Evolutionary conservation across 1,140 invertebrate species (phyloP), one percentile per base, ranked within the genome.

Genomic region (Xylocopa sonorina): DNA sequence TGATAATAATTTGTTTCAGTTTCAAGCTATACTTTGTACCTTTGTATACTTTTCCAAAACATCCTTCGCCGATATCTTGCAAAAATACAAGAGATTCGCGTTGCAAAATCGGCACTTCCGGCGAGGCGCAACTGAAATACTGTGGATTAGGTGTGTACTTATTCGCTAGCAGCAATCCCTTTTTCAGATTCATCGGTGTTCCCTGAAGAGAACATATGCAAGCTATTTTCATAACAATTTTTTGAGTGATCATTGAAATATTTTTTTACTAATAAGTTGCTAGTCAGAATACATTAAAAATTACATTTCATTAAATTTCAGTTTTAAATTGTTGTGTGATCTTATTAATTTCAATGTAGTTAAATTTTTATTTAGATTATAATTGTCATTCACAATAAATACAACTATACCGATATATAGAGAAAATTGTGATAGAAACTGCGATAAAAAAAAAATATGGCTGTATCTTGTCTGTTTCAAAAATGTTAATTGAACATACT

Each of bases 41-140:
- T 96, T 96, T 97, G 88, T 95, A 97, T 48, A 98, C 97, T 93
- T 97, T 97, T n/a, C 97, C 97, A 88, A 98, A 98, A 87, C 96
- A 98, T 2, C 97, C 97, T 92, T 98, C 97, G 1, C 97, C 97
- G 58, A 98, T 96, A 83, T 97, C 96, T 81, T 96, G 94, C 0
- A 96, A 83, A 87, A 97, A 96, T 4, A 93, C 93, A 16, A 98
- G 91, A 2, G 94, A 94, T 57, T 96, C 95, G 63, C 94, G 92
- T 57, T 93, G 88, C 85, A 96, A 88, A 58, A 96, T 93, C 2
- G 94, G 95, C 4, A 96, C 94, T 55, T 93, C 93, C 73, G 94
- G 93, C 55, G 93, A 93, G 34, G 91, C 87, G 62, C 93, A 94
- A 3, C 93, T 93, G 60, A 95, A 95, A 91, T 97, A 97, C 92